Conservation (phyloP, 2,113 vertebrate species). For the Cichladusa arquata region DNA sequence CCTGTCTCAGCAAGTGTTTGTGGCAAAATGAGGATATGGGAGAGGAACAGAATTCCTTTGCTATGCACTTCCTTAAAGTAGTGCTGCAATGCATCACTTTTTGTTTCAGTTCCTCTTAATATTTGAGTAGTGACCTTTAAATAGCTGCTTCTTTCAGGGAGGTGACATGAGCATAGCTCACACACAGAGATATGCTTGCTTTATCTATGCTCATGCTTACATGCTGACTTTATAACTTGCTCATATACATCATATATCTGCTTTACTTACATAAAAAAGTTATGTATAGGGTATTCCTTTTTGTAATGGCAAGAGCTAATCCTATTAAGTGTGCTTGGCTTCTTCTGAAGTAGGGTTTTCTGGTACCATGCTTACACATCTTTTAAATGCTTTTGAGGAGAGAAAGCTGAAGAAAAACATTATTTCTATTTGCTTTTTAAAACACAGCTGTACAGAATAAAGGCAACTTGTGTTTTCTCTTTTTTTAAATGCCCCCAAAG, state of each 20-base stretch:
- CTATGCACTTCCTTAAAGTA: not conserved
- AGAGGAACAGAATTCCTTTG: not conserved
- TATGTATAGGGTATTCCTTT: not conserved
- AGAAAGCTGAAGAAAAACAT: not conserved
- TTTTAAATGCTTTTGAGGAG: not conserved
- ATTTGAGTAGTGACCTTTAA: not conserved
- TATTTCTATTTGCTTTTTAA: not conserved
- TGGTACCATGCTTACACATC: not conserved
- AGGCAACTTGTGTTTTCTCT: not conserved
- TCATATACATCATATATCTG: not conserved
- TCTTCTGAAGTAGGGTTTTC: not conserved
- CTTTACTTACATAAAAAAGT: not conserved
- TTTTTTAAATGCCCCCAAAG: not conserved
- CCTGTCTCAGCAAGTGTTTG: not conserved
- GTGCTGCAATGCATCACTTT: not conserved
- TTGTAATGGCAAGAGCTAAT: not conserved
- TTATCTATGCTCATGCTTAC: not conserved
- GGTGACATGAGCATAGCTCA: not conserved
- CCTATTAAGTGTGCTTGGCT: not conserved
- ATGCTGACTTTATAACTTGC: not conserved
- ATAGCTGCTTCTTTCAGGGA: not conserved
- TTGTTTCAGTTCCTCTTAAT: not conserved
- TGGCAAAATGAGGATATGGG: not conserved
- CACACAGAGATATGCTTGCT: accelerated
- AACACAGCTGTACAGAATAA: not conserved